phyloP scores from a whole-genome alignment of 2,113 vertebrate species.

The Dromiciops gliroides region DNA sequence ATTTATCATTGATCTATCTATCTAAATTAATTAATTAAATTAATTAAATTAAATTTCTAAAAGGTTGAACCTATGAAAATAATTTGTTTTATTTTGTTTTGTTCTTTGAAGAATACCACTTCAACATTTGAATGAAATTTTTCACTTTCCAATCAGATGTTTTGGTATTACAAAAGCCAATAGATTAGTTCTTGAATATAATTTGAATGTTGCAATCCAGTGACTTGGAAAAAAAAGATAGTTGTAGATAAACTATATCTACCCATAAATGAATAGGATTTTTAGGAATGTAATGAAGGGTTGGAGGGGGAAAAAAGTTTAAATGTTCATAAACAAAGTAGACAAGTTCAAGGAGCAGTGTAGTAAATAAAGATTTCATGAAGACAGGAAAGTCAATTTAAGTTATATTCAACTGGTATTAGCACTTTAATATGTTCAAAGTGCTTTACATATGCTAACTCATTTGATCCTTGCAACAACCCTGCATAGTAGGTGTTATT shows the following conservation, averaged over 20 bases:
- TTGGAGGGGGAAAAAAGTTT: neutral
- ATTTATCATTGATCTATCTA: too few species aligned
- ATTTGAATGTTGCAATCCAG: neutral
- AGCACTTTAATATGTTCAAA: neutral
- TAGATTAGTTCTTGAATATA: neutral
- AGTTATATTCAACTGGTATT: neutral
- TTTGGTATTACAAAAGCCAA: neutral
- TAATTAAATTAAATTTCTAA: neutral
- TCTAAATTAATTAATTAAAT: too few species aligned
- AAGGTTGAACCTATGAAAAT: neutral
- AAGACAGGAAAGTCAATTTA: neutral
- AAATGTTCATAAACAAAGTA: neutral
- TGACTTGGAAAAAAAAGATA: neutral
- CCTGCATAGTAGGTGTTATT: neutral
- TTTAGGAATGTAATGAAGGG: neutral
- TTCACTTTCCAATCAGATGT: neutral
- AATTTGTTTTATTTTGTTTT: neutral
- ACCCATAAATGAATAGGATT: neutral
- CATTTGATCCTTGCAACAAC: neutral
- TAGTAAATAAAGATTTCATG: neutral
- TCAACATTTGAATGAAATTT: neutral
- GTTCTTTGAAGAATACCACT: neutral
- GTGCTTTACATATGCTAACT: neutral
- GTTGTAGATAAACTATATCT: neutral
- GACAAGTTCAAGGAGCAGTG: neutral